Conservation (phyloP, 2,888 invertebrate species). For the Zele albiditarsus region DNA sequence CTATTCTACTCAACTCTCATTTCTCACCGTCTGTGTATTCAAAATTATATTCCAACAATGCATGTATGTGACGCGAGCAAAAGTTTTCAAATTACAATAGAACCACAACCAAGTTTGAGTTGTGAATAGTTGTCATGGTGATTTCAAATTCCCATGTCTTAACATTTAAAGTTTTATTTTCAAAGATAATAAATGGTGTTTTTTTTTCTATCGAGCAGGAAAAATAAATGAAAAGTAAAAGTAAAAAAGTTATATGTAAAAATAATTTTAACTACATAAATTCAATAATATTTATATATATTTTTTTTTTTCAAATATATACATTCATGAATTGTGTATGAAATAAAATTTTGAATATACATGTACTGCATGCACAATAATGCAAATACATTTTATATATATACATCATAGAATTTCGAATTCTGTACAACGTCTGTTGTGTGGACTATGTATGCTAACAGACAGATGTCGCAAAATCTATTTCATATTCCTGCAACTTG, state of each 20-base stretch:
- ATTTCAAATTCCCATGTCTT: neutral
- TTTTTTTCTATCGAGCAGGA: neutral
- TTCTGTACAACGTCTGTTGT: neutral
- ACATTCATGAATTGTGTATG: neutral
- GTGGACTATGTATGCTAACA: neutral
- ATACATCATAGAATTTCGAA: neutral
- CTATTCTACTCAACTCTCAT: neutral
- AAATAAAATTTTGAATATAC: neutral
- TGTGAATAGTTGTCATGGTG: slow-evolving; percentile 2
- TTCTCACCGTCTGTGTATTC: neutral
- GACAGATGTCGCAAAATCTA: slow-evolving; percentile 14
- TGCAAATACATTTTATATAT: neutral
- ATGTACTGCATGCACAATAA: neutral
- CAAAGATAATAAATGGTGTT: neutral
- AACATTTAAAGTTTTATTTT: neutral
- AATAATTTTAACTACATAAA: neutral
- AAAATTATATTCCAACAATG: neutral
- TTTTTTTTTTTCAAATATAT: neutral
- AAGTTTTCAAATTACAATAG: neutral
- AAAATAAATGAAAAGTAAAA: neutral
- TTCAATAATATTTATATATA: neutral
- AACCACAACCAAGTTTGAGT: neutral
- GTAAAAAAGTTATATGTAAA: neutral
- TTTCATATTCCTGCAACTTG: neutral
- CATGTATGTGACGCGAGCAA: neutral